phyloP scores from a whole-genome alignment of 2,113 vertebrate species.

The Vireo altiloquus region DNA sequence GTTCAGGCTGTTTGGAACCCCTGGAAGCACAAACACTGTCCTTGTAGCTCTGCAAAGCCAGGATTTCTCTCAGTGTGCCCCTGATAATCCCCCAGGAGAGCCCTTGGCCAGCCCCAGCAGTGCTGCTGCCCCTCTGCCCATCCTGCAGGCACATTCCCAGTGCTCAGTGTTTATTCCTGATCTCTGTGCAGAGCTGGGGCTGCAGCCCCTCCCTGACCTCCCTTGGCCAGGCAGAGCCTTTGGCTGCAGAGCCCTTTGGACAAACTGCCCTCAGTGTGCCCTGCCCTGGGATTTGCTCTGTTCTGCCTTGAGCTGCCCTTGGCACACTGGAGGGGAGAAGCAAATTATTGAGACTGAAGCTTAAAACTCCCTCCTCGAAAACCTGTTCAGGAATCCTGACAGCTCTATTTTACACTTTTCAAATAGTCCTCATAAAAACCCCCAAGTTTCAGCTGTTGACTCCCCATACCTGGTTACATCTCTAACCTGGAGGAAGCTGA shows the following conservation, averaged over 20 bases:
- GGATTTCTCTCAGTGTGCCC: background rate
- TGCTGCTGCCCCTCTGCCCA: background rate
- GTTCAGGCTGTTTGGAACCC: background rate
- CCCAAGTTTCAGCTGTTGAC: background rate
- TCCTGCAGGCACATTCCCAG: background rate
- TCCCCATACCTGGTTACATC: background rate
- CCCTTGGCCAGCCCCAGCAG: background rate
- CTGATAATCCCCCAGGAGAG: background rate
- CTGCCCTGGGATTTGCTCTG: background rate
- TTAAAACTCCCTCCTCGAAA: background rate
- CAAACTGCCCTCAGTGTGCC: background rate
- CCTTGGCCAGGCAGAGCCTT: background rate
- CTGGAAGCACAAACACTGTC: background rate
- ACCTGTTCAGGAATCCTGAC: background rate
- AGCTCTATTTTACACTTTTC: background rate
- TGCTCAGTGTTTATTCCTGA: background rate
- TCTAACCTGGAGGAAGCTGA: background rate
- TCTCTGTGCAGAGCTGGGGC: background rate
- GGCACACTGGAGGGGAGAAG: background rate
- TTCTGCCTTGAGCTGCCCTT: background rate
- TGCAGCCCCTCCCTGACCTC: background rate
- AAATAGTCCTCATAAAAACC: background rate
- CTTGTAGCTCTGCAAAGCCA: background rate
- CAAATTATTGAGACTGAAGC: background rate
- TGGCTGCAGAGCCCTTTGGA: background rate